Conservation (phyloP, 1,140 invertebrate species). For the Temnothorax nylanderi region DNA sequence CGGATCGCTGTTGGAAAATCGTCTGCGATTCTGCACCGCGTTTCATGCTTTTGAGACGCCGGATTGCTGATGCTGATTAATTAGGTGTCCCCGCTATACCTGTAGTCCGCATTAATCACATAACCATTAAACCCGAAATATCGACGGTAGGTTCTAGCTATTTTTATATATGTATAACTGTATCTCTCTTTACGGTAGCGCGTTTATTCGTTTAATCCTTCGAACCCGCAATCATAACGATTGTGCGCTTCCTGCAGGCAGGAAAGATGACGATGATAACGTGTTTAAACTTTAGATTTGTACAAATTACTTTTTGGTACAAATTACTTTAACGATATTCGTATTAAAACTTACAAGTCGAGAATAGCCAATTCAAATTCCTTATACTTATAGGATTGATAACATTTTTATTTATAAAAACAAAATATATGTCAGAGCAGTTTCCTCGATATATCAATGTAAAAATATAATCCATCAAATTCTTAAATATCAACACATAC, state of each 20-base stretch:
- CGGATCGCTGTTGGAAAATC: constrained; percentile 53
- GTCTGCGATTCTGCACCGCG: constrained; percentile 49
- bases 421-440: neutral
- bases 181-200: neutral
- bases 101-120: constrained; percentile 43
- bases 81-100: constrained; percentile 31
- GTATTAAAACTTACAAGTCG: neutral
- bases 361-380: neutral
- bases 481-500: neutral
- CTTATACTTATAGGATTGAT: too few relatives aligned
- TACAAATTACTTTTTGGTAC: neutral
- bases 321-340: neutral
- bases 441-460: neutral
- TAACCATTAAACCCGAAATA: constrained; percentile 39
- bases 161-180: constrained; percentile 14
- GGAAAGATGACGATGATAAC: neutral
- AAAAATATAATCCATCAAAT: neutral
- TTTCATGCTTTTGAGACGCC: constrained; percentile 43
- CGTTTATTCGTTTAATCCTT: neutral
- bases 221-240: neutral
- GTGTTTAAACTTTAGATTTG: neutral
- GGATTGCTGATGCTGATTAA: constrained; percentile 58
- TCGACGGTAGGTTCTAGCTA: neutral
- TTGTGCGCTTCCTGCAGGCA: neutral
- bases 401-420: neutral